Percentiles rank a stretch among this genome's conserved stretches.
Conservation (phyloP, 2,113 vertebrate species). For the Pipa parva region DNA sequence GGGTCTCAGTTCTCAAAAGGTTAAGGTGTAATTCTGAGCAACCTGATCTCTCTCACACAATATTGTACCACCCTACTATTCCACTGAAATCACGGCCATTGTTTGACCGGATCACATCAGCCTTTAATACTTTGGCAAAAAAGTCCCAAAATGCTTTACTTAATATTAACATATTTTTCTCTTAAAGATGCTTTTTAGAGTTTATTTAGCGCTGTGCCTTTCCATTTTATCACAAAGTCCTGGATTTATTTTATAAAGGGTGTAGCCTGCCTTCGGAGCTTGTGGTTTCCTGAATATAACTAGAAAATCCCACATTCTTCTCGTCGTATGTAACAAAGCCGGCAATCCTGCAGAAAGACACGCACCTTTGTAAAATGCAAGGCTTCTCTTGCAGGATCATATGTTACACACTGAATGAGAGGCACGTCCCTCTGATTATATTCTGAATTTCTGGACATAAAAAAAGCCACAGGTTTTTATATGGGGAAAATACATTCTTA, state of each 20-base stretch:
- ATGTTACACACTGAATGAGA: slow-evolving; percentile 12
- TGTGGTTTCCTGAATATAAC: slow-evolving; percentile 27
- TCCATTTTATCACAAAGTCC: neutral
- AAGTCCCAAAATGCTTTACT: too few species aligned
- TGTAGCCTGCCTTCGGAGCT: slow-evolving; percentile 14
- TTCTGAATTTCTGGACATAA: neutral
- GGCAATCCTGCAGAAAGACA: slow-evolving; percentile 21
- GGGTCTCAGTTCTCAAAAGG: too few species aligned
- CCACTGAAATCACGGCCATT: too few species aligned
- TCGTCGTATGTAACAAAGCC: slow-evolving; percentile 33
- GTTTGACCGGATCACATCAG: too few species aligned
- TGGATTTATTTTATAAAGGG: slow-evolving; percentile 21
- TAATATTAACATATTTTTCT: too few species aligned
- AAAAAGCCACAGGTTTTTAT: slow-evolving; percentile 25
- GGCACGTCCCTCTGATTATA: slow-evolving; percentile 21
- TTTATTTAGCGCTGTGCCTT: neutral
- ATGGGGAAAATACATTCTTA: slow-evolving; percentile 25
- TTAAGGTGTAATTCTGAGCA: too few species aligned
- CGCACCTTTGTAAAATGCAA: slow-evolving; percentile 1
- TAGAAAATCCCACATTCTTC: slow-evolving; percentile 36
- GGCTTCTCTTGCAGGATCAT: slow-evolving; percentile 16
- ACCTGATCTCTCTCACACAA: too few species aligned
- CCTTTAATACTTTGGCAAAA: too few species aligned
- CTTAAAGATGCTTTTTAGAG: neutral
- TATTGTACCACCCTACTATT: too few species aligned